These are phyloP conservation scores for Gallinago media DNA, from an alignment of 2,113 vertebrate genomes.

Conservation along the genomic window DNA sequence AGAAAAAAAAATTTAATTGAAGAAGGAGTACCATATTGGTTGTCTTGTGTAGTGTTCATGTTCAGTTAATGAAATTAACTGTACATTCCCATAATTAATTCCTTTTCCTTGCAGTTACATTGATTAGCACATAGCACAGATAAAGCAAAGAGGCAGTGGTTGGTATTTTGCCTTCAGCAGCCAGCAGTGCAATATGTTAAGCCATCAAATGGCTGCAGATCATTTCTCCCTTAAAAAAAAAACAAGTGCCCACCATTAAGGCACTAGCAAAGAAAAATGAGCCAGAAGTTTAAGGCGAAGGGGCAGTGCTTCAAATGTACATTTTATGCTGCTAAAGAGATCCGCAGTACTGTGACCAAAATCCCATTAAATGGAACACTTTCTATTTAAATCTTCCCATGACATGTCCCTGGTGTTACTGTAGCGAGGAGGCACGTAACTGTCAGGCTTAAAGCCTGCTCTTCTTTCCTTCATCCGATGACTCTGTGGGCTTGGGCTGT, in stretches of 20 bases:
- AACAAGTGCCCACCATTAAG: not conserved
- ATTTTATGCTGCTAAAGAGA: conserved; percentile 54
- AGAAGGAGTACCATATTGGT: not conserved
- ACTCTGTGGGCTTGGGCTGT: not conserved
- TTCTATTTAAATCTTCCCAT: conserved; percentile 53
- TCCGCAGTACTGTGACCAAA: conserved; percentile 47
- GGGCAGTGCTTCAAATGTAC: conserved; percentile 40
- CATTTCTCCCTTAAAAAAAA: not conserved
- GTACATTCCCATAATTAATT: not conserved
- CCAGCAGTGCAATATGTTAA: not conserved
- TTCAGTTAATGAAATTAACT: conserved; percentile 19
- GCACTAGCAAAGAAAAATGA: conserved; percentile 20
- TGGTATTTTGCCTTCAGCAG: conserved; percentile 30
- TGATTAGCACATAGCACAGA: conserved; percentile 35
- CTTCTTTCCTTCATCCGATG: not conserved
- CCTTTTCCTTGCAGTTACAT: conserved; percentile 9
- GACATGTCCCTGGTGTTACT: conserved; percentile 25
- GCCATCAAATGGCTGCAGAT: not conserved
- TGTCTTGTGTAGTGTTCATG: not conserved
- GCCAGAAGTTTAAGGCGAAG: conserved; percentile 31
- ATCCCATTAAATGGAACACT: conserved; percentile 63
- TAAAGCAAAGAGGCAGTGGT: not conserved
- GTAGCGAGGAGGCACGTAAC: not conserved
- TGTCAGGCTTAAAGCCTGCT: conserved; percentile 5
- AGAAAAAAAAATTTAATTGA: not conserved